Conservation (phyloP, 1,140 invertebrate genomes). For the Drosophila nigromelanica region DNA sequence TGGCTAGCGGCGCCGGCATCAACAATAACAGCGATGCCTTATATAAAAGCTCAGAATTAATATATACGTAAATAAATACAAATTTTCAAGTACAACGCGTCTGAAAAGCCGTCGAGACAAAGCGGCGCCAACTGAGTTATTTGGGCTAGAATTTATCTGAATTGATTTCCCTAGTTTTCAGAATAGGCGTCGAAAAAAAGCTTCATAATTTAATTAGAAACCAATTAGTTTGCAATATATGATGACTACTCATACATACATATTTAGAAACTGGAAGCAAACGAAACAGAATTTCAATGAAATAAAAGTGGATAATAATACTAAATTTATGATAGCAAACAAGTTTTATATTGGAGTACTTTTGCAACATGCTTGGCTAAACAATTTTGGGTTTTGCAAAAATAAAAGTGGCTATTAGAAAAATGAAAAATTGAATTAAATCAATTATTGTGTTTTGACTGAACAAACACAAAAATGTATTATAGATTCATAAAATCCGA, state of each 20-base stretch:
- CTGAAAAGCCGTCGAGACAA: constrained; percentile 11
- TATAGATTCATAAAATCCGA: neutral
- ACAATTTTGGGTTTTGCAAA: neutral
- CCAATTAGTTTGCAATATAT: constrained; percentile 1
- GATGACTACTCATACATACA: neutral
- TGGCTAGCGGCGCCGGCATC: too few relatives aligned
- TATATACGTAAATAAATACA: neutral
- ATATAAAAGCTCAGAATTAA: neutral
- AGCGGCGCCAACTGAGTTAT: neutral
- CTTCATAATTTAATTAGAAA: neutral
- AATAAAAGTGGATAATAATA: too few relatives aligned
- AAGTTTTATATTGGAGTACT: neutral
- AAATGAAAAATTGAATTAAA: neutral
- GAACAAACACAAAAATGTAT: neutral
- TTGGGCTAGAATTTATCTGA: neutral
- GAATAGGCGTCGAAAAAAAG: neutral
- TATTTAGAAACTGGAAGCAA: neutral
- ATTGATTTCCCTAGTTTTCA: neutral
- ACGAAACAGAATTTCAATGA: neutral
- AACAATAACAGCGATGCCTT: neutral
- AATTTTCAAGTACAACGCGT: constrained; percentile 15
- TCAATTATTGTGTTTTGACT: neutral
- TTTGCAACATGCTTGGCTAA: neutral
- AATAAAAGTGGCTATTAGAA: neutral
- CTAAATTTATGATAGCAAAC: neutral